Conservation (phyloP, 2,113 vertebrate genomes). For the Dascyllus trimaculatus region DNA sequence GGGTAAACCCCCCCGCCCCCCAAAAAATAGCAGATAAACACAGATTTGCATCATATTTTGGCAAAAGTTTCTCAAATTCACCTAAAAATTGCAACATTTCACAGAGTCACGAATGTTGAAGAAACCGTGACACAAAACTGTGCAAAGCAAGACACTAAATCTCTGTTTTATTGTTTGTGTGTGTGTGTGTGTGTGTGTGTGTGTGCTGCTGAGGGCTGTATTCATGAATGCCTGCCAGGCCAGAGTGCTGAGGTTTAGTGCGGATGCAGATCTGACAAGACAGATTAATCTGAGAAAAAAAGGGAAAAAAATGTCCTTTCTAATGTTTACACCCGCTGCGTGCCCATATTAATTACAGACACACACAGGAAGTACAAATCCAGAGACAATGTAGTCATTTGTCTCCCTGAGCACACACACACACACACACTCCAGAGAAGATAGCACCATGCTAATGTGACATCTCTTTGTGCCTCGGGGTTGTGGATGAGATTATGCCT, state of each 20-base stretch:
- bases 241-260: constrained; percentile 58
- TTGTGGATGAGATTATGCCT: constrained; percentile 49
- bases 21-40: background rate
- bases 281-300: constrained; percentile 68
- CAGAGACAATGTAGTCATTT: constrained; percentile 70
- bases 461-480: constrained; percentile 43
- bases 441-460: constrained; percentile 68
- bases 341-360: constrained; percentile 76
- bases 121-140: background rate
- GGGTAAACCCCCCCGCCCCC: background rate
- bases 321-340: constrained; percentile 73
- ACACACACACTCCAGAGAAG: constrained; percentile 16
- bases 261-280: constrained; percentile 71
- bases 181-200: constrained; percentile 2
- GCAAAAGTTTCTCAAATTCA: background rate
- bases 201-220: constrained; percentile 1
- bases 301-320: constrained; percentile 46
- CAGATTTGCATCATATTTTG: background rate
- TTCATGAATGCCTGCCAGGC: constrained; percentile 45
- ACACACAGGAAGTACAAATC: constrained; percentile 67
- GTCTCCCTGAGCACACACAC: constrained; percentile 52
- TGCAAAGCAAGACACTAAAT: background rate
- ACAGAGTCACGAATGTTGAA: background rate
- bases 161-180: constrained; percentile 7
- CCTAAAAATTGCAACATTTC: background rate